Evolutionary conservation across 1,140 invertebrate genomes (phyloP).

Genomic region (Diachasma alloeum): DNA sequence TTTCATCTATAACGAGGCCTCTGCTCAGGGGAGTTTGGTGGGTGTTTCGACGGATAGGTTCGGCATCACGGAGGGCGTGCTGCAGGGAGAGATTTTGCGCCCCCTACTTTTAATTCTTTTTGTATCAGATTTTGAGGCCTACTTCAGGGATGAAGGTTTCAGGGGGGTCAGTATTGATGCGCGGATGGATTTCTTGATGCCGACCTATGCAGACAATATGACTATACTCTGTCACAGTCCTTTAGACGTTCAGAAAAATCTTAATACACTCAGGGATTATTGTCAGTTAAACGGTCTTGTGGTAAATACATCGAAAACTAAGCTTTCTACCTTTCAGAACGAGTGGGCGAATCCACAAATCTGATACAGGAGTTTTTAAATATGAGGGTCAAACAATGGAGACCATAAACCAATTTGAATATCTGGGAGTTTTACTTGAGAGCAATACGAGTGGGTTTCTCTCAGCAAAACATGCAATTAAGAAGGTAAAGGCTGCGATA

Average conservation of each 20-base stretch:
- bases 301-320: slow-evolving; percentile 8
- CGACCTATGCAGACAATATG: slow-evolving; percentile 10
- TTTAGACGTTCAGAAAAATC: not conserved
- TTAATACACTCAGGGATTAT: not conserved
- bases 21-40: no score
- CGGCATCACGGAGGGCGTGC: no score
- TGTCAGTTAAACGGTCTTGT: slow-evolving; percentile 1
- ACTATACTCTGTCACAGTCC: not conserved
- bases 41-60: no score
- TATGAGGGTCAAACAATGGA: not conserved
- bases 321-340: not conserved
- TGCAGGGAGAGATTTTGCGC: not conserved
- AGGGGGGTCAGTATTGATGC: slow-evolving; percentile 3
- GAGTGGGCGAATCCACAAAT: not conserved
- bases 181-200: not conserved
- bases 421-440: no score
- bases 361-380: not conserved
- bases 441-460: no score
- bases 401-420: not conserved
- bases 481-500: no score
- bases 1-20: no score
- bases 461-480: no score
- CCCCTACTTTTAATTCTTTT: slow-evolving; percentile 1
- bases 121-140: not conserved
- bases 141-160: not conserved